These are phyloP conservation scores for Sapajus apella DNA, from an alignment of 2,113 vertebrate species.

Conservation along the genomic window DNA sequence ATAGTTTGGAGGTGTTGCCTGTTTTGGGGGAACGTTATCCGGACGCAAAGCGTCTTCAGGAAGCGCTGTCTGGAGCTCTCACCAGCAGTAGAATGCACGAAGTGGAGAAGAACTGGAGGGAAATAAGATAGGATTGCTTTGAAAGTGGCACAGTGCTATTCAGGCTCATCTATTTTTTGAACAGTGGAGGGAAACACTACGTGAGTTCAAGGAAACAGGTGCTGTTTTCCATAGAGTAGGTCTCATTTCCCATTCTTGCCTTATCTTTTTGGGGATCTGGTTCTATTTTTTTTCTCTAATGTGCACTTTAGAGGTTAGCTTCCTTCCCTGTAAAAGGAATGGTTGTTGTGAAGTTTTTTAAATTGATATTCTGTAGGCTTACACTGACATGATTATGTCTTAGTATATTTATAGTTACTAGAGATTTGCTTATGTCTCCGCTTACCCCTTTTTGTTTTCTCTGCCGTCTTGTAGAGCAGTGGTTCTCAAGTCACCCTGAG, in stretches of 20 bases:
- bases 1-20: background rate
- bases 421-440: background rate
- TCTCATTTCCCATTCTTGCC: background rate
- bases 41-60: background rate
- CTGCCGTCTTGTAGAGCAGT: background rate
- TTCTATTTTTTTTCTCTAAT: background rate
- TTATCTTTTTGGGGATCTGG: background rate
- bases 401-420: background rate
- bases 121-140: background rate
- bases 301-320: background rate
- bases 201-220: background rate
- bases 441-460: background rate
- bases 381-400: background rate
- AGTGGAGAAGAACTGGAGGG: background rate
- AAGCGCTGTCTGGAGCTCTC: background rate
- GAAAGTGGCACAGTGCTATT: background rate
- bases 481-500: background rate
- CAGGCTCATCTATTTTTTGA: background rate
- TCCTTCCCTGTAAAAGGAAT: background rate
- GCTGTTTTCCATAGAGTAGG: background rate
- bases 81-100: background rate
- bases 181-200: background rate
- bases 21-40: background rate
- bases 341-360: background rate
- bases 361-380: background rate